Base-by-base conservation (phyloP, 2,888 invertebrate species). In the Cephus sareptanus region DNA sequence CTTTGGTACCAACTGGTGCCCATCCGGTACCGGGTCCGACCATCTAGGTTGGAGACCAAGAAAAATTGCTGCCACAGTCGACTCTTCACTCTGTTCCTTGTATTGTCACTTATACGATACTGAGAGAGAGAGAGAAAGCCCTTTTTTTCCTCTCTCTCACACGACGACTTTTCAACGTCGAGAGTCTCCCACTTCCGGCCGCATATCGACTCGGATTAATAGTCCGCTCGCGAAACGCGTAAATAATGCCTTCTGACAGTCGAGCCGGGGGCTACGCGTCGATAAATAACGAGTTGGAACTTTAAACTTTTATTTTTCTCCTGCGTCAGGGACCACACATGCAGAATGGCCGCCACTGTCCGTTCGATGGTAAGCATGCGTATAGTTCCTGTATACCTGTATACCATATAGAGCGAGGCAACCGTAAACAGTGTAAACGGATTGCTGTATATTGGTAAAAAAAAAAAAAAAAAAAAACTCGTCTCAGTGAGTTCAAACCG, bases 201-300 rank as follows among this genome's bases (percentile, higher is more conserved):
- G 23, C 56, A 23, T 56, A 56, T 56, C 56, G 56, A 56, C 56
- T 56, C 56, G 56, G 23, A 56, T 56, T 56, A 56, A 71, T 71
- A 81, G 86, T 84, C 82, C 86, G 82, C 82, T 85, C 86, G 87
- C 85, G 85, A 85, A 86, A 86, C 83, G 83, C 86, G 87, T 86
- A 86, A 87, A 87, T 87, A 87, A 87, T 85, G 84, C 85, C 80
- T 75, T 75, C 84, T 86, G 86, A 86, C 87, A 86, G 85, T 4
- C 82, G 82, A 85, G 82, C 84, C 84, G 85, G 87, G 87, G 12
- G 71, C 71, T 71, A 31, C 71, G 85, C 85, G 84, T 84, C 86
- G 86, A 86, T 87, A 86, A 87, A 87, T 87, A 87, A 87, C 85
- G 84, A 87, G 86, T 82, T 81, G 83, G 82, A 87, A 83, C 85